phyloP scores from a whole-genome alignment of 2,888 invertebrate species.

The Rhagophthalmus giganteus region DNA sequence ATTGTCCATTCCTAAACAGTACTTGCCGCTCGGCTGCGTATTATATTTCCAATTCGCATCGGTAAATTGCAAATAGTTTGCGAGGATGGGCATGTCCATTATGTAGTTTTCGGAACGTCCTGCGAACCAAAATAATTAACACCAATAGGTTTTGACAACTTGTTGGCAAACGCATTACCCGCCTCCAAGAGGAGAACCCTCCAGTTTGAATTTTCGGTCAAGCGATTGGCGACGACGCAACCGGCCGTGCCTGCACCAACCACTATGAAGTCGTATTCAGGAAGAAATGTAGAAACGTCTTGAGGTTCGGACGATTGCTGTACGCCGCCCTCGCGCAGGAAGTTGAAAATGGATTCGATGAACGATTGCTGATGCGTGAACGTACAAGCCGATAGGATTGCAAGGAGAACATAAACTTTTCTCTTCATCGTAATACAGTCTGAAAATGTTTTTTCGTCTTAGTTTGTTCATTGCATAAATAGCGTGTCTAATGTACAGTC shows the following conservation, averaged over 20 bases:
- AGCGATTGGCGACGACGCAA: slow-evolving; percentile 72
- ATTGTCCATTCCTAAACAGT: slow-evolving; percentile 75
- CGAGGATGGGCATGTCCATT: slow-evolving; percentile 77
- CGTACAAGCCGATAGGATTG: background rate
- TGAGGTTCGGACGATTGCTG: slow-evolving; percentile 61
- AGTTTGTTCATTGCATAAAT: too few species aligned
- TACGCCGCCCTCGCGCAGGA: slow-evolving; percentile 59
- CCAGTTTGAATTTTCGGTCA: slow-evolving; percentile 71
- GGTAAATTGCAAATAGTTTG: slow-evolving; percentile 71
- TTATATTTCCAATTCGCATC: slow-evolving; percentile 80
- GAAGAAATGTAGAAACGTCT: slow-evolving; percentile 57
- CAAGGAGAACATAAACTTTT: background rate
- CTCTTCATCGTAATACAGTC: background rate
- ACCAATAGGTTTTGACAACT: too few species aligned
- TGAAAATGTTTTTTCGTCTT: too few species aligned
- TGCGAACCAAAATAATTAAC: too few species aligned
- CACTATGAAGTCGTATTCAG: slow-evolving; percentile 75
- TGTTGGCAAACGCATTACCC: too few species aligned
- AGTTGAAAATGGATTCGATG: slow-evolving; percentile 59
- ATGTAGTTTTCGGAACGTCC: slow-evolving; percentile 68
- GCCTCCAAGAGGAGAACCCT: slow-evolving; percentile 74
- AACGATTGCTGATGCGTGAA: slow-evolving; percentile 29
- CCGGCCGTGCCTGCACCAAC: slow-evolving; percentile 83
- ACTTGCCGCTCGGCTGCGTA: slow-evolving; percentile 72
- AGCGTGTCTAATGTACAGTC: too few species aligned